Conservation (phyloP, 1,140 invertebrate genomes). For the Asobara japonica region DNA sequence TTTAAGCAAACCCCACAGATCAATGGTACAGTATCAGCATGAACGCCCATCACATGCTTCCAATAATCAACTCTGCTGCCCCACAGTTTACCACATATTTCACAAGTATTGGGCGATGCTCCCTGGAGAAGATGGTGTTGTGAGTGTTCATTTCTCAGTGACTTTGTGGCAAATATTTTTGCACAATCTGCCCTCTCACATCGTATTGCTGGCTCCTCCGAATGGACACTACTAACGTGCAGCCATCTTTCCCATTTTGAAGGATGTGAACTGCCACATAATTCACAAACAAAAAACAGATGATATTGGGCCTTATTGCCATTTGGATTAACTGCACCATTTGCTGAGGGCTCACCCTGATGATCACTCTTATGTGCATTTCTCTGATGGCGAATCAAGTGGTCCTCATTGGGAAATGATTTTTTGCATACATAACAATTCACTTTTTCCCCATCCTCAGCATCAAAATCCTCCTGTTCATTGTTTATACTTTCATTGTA, state of each 20-base stretch:
- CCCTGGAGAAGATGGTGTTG: constrained; percentile 67
- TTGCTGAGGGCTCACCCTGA: constrained; percentile 42
- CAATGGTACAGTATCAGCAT: constrained; percentile 67
- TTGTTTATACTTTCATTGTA: constrained; percentile 54
- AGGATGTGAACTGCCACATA: constrained; percentile 66
- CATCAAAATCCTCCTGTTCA: constrained; percentile 55
- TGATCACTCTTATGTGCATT: constrained; percentile 62
- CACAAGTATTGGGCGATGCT: constrained; percentile 62
- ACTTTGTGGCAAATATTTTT: constrained; percentile 67
- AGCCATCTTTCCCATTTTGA: constrained; percentile 69
- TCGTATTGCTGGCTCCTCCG: constrained; percentile 58
- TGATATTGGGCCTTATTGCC: constrained; percentile 62
- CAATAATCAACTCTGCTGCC: constrained; percentile 69
- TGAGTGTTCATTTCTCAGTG: constrained; percentile 63
- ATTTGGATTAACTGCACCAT: constrained; percentile 47
- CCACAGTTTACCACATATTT: constrained; percentile 69
- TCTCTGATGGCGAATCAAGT: constrained; percentile 65
- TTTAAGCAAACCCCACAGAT: constrained; percentile 70
- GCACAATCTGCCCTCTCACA: constrained; percentile 63
- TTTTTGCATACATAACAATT: constrained; percentile 66
- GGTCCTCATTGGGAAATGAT: constrained; percentile 65
- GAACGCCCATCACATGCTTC: constrained; percentile 70
- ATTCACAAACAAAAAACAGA: constrained; percentile 67
- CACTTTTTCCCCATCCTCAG: constrained; percentile 57
- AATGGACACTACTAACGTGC: constrained; percentile 64